These are phyloP conservation scores for Rhingia rostrata DNA, from an alignment of 2,888 invertebrate species.

Conservation along the genomic window DNA sequence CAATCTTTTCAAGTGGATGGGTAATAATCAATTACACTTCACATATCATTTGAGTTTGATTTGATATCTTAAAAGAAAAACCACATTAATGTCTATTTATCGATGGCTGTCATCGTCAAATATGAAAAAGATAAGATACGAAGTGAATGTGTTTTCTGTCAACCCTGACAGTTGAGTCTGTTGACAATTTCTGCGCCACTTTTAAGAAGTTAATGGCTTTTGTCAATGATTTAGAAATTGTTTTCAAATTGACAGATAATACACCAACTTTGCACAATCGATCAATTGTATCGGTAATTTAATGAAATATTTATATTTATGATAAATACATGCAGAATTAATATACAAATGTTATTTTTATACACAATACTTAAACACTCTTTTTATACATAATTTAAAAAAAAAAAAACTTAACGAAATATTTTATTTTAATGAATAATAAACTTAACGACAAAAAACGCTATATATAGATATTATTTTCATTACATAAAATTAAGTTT, in stretches of 20 bases:
- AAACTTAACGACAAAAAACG: slow-evolving; percentile 29
- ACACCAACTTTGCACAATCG: not conserved
- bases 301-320: slow-evolving; percentile 1
- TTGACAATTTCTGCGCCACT: not conserved
- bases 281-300: not conserved
- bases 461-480: not conserved
- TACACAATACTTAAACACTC: no score
- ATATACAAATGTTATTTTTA: no score
- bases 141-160: not conserved
- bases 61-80: not conserved
- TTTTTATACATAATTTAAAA: no score
- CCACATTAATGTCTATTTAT: not conserved
- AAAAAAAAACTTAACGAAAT: no score
- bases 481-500: slow-evolving; percentile 3
- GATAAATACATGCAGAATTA: not conserved
- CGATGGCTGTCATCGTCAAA: not conserved
- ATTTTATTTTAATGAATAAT: slow-evolving; percentile 13
- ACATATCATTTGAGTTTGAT: not conserved
- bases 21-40: not conserved
- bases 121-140: not conserved
- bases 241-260: no score
- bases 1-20: not conserved
- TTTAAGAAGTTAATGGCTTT: not conserved
- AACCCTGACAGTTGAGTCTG: no score
- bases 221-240: not conserved